These are phyloP conservation scores for Enteromius fasciolatus DNA, from an alignment of 2,797 vertebrate genomes.

Conservation along the genomic window DNA sequence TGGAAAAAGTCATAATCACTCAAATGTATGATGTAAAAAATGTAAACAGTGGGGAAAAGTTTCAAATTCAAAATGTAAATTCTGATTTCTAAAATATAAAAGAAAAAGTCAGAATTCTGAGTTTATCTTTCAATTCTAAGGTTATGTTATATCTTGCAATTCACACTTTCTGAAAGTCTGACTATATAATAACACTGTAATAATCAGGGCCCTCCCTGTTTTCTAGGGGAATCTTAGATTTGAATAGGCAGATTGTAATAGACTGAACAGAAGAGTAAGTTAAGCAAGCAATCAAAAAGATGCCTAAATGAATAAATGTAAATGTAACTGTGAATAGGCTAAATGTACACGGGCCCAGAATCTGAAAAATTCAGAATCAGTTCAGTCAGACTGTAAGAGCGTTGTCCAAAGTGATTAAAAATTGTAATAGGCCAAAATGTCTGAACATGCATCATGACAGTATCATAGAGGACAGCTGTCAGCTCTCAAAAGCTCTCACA, in stretches of 20 bases:
- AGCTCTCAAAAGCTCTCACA: constrained; percentile 11
- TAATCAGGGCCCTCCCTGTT: background rate
- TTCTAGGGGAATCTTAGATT: background rate
- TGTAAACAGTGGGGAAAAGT: too few species aligned
- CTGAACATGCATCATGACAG: too few species aligned
- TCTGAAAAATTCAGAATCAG: background rate
- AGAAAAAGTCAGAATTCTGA: too few species aligned
- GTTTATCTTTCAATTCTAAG: background rate
- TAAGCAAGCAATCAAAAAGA: background rate
- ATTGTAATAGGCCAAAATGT: background rate
- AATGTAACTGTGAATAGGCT: background rate
- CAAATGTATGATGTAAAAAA: too few species aligned
- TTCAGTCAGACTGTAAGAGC: background rate
- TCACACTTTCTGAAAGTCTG: background rate
- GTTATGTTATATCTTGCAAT: too few species aligned
- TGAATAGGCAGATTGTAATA: background rate
- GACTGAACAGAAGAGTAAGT: background rate
- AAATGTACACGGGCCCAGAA: background rate
- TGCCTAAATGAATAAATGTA: background rate
- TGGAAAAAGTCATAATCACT: too few species aligned
- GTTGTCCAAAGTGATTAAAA: background rate
- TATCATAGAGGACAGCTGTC: background rate
- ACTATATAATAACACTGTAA: background rate
- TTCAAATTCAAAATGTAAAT: background rate
- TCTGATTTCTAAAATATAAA: too few species aligned